Percentiles rank a stretch among this genome's conserved stretches.
Conservation (phyloP, 2,113 vertebrate genomes). For the Phylloscopus trochilus region DNA sequence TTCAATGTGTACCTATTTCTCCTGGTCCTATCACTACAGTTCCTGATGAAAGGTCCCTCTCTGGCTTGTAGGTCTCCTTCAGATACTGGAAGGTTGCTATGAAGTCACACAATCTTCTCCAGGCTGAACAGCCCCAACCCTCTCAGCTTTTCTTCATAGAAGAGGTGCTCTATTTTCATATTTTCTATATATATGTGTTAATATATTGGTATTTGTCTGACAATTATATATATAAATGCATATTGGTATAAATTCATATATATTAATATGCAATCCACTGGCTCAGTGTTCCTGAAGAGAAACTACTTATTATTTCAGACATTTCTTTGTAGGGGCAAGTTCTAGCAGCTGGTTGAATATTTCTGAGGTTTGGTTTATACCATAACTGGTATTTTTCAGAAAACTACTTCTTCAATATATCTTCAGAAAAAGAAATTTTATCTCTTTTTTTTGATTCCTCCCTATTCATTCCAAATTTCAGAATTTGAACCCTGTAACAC, state of each 20-base stretch:
- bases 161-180: background rate
- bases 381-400: background rate
- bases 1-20: background rate
- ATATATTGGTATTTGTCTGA: background rate
- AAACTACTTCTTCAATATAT: background rate
- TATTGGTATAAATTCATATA: background rate
- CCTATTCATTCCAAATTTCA: background rate
- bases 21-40: too few species aligned
- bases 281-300: background rate
- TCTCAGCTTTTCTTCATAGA: background rate
- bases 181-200: background rate
- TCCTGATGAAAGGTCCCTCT: background rate
- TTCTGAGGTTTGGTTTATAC: background rate
- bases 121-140: background rate
- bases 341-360: background rate
- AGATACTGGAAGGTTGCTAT: background rate
- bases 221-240: background rate
- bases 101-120: background rate
- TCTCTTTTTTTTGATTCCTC: background rate
- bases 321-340: background rate
- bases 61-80: background rate
- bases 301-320: background rate
- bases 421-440: fast-evolving
- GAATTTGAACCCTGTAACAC: background rate
- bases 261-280: background rate